Evolutionary conservation across 2,797 vertebrate species (phyloP), one percentile per base, ranked within the genome.

Genomic region (Taeniopygia guttata): DNA sequence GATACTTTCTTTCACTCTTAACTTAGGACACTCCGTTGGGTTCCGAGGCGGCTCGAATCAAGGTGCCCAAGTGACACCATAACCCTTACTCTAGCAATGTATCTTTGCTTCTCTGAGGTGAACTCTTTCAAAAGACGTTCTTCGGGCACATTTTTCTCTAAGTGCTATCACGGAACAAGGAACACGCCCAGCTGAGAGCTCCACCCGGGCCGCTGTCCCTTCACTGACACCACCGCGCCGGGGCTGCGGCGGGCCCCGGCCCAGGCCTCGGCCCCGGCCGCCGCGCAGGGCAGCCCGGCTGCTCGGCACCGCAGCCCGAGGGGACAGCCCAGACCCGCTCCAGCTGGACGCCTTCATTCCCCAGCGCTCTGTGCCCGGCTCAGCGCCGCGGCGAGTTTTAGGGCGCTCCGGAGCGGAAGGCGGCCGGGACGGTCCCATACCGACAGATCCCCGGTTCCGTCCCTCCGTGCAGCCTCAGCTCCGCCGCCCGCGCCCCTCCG

Each of bases 131-230:
- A 21, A 30, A 36, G 20, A 0, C 13, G 1, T 30, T 26, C 13
- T 27, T 4, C 1, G 5, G 49, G 30, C 56, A 11, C 2, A 3
- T 5, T 9, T 68, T 45, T 21, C 56, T 6, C 21, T 0, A 16
- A 18, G 19, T 0, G 11, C 7, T 3, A 13, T 1, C 46, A 5
- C 2, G 2, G 21, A 18, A 25, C 11, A 4, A 10, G 27, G 30
- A 7, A 40, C 15, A 40, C 0, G 3, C 2, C 13, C 19, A 22
- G 54, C 60, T 1, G 11, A n/a, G 43, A 52, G 9, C 45, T 7
- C 7, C 2, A 3, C 49, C 5, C 0, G n/a, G n/a, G n/a, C n/a
- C n/a, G n/a, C n/a, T n/a, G 26, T 1, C 4, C 29, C 12, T 36
- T 7, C 51, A 1, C 2, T 1, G 36, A 11, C 7, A 7, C 11